phyloP scores from a whole-genome alignment of 1,140 invertebrate genomes.

The Drosophila micromelanica region DNA sequence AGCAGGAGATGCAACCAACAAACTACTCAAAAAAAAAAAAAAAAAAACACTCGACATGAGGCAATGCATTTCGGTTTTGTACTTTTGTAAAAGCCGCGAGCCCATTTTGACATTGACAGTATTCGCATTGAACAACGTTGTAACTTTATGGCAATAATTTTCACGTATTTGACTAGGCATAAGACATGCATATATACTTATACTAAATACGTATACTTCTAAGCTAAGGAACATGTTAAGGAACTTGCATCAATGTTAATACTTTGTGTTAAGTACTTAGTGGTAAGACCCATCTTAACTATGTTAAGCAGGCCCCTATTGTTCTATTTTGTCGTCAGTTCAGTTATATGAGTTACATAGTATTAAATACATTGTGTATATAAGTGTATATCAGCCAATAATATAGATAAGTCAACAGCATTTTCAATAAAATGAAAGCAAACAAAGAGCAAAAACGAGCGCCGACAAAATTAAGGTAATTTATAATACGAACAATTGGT shows the following conservation, averaged over 20 bases:
- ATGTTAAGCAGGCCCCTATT: constrained; percentile 11
- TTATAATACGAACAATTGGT: constrained; percentile 39
- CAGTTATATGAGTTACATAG: constrained; percentile 32
- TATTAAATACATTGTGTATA: constrained; percentile 24
- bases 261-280: constrained; percentile 13
- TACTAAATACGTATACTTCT: constrained; percentile 6
- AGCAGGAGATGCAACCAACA: constrained; percentile 1
- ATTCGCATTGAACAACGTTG: constrained; percentile 80
- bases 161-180: constrained; percentile 76
- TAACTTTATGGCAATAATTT: constrained; percentile 83
- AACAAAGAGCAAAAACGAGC: constrained; percentile 36
- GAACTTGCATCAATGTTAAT: constrained; percentile 18
- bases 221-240: constrained; percentile 9
- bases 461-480: constrained; percentile 61
- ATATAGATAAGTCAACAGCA: constrained; percentile 53
- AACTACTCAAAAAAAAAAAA: constrained; percentile 20
- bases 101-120: constrained; percentile 57
- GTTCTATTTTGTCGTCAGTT: constrained; percentile 26
- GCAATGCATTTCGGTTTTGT: constrained; percentile 69
- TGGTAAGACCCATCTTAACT: constrained; percentile 11
- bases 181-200: constrained; percentile 30
- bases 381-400: constrained; percentile 53
- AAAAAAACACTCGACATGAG: constrained; percentile 23
- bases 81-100: constrained; percentile 66
- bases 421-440: constrained; percentile 70